Base-by-base conservation (phyloP, 1,140 invertebrate species). In the Cataglyphis hispanica region DNA sequence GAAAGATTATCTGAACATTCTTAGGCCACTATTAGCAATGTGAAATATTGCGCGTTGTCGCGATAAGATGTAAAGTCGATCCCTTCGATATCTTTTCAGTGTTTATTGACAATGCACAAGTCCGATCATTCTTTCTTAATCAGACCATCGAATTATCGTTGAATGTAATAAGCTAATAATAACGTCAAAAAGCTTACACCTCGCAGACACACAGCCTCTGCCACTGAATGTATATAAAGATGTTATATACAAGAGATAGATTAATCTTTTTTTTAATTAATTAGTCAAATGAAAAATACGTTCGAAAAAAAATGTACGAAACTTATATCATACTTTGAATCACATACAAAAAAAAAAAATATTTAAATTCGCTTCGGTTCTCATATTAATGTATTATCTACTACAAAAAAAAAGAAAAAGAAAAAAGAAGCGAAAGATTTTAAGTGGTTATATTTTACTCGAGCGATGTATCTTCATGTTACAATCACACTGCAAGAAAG, bases 191-290 rank as follows among this genome's bases (percentile, higher is more conserved):
- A 93, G 93, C 91, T 92, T 93, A 92, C 87, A 93, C 92, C 92
- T 93, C 92, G 92, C 92, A 92, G 89, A 91, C 85, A 91, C 89
- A 89, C 90, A 93, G 93, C 91, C 90, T 94, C 91, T 90, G 89
- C 90, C 87, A 92, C 87, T 91, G 87, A 89, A 86, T 92, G 91
- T 93, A 93, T 87, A 92, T 91, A 93, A 87, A 67, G 84, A 86
- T 85, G 84, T 86, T 91, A 90, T 87, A 89, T 91, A 93, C 87
- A 61, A 86, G 69, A 64, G 63, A 87, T 90, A 91, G n/a, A 46
- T 86, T 78, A 89, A 90, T 87, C 85, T 67, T 91, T 93, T 93
- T 93, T 84, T 89, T 90, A 91, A 90, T n/a, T 77, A 75, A 86
- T 90, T 88, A 91, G 76, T 87, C 34, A 31, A 91, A 91, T 46